Conservation (phyloP, 2,113 vertebrate species). For the Meriones unguiculatus region DNA sequence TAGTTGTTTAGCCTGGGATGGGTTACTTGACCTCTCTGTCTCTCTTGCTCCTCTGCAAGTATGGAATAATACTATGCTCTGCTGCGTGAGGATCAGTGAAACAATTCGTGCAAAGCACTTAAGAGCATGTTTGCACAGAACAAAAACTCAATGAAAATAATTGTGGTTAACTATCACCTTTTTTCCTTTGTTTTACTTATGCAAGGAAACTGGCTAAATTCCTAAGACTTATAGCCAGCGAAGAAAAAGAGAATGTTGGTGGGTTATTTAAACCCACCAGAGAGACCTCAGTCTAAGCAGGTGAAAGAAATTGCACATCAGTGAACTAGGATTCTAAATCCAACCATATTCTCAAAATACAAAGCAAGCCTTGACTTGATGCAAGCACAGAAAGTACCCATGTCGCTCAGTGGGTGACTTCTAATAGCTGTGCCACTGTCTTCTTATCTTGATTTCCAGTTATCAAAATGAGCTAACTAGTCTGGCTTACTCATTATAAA, state of each 20-base stretch:
- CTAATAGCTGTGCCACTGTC: background rate
- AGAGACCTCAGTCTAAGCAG: background rate
- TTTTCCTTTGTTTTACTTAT: background rate
- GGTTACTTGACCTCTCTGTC: background rate
- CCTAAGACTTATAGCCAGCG: background rate
- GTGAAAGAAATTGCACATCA: background rate
- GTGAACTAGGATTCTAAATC: conserved; percentile 28
- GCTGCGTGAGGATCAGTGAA: background rate
- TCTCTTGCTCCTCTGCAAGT: background rate
- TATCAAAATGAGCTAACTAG: background rate
- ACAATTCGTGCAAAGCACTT: background rate
- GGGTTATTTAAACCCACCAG: background rate
- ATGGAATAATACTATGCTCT: background rate
- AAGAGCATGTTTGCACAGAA: background rate
- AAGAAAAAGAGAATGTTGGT: background rate
- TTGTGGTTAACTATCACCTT: background rate
- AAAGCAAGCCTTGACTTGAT: background rate
- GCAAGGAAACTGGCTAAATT: conserved; percentile 3
- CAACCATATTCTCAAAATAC: background rate
- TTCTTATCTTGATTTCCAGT: background rate
- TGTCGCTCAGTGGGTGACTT: background rate
- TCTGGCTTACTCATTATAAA: background rate
- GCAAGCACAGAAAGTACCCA: background rate
- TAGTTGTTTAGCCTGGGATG: background rate
- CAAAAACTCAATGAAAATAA: background rate